Evolutionary conservation across 92 coral and sea anemone genomes (phyloP).

Genomic region (Siderastrea radians): DNA sequence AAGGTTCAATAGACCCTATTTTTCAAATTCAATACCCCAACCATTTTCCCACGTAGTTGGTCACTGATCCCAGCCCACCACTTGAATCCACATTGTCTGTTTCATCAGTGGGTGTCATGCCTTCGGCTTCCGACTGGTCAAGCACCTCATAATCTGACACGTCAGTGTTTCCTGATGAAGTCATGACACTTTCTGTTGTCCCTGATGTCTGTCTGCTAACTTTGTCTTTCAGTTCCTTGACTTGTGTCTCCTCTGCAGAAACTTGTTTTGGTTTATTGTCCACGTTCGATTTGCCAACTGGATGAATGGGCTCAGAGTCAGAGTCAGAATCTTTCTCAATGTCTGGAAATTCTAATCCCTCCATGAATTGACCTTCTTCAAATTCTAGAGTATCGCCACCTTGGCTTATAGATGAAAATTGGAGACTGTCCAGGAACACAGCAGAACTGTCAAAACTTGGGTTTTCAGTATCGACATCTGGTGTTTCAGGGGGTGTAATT

Average conservation of each 20-base stretch:
- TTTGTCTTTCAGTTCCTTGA: conserved; percentile 24
- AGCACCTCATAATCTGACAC: conserved; percentile 87
- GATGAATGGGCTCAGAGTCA: conserved; percentile 71
- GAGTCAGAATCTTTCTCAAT: conserved; percentile 81
- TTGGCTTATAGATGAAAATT: conserved; percentile 83
- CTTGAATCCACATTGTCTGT: conserved; percentile 48
- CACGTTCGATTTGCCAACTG: not conserved
- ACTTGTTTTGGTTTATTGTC: conserved; percentile 20
- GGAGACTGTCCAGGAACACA: conserved; percentile 76
- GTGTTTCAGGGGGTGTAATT: not conserved
- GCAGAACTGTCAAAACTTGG: conserved; percentile 84
- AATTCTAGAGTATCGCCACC: conserved; percentile 79
- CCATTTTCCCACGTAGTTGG: conserved; percentile 82
- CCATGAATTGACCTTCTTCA: conserved; percentile 88
- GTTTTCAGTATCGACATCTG: conserved; percentile 28
- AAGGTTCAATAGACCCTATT: not conserved
- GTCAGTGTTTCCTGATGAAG: conserved; percentile 51
- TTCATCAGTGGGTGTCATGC: conserved; percentile 60
- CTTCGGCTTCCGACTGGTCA: conserved; percentile 88
- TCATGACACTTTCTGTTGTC: conserved; percentile 30
- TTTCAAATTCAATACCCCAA: conserved; percentile 60
- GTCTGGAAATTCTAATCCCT: conserved; percentile 93
- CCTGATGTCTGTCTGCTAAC: conserved; percentile 14
- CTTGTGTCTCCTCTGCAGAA: not conserved
- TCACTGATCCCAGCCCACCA: conserved; percentile 56